Conservation (phyloP, 2,113 vertebrate genomes). For the Bujurquina vittata region DNA sequence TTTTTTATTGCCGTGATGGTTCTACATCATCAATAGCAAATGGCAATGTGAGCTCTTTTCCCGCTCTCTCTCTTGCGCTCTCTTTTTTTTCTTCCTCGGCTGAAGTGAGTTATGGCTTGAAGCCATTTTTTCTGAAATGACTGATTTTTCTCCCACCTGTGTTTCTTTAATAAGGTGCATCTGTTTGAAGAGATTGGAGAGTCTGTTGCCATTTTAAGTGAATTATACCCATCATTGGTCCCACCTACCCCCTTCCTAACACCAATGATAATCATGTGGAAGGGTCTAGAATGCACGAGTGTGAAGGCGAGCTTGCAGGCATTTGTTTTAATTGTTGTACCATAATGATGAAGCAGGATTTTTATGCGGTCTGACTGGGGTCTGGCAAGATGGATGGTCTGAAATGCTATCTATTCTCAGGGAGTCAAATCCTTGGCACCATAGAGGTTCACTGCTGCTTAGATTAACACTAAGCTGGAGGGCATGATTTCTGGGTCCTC, state of each 20-base stretch:
- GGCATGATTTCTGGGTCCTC: slow-evolving; percentile 36
- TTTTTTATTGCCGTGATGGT: slow-evolving; percentile 23
- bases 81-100: neutral
- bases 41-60: neutral
- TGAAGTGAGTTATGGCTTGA: slow-evolving; percentile 13
- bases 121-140: slow-evolving; percentile 30
- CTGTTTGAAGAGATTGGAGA: slow-evolving; percentile 38
- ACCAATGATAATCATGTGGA: slow-evolving; percentile 61
- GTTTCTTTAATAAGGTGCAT: slow-evolving; percentile 60
- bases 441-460: slow-evolving; percentile 57
- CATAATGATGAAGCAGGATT: slow-evolving; percentile 75
- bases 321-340: slow-evolving; percentile 78
- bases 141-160: slow-evolving; percentile 52
- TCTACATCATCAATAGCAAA: slow-evolving; percentile 31
- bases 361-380: slow-evolving; percentile 75
- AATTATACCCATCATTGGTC: slow-evolving; percentile 73
- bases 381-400: slow-evolving; percentile 76
- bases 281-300: slow-evolving; percentile 58
- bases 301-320: slow-evolving; percentile 55
- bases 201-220: slow-evolving; percentile 62
- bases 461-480: slow-evolving; percentile 62
- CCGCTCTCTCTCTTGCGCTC: neutral
- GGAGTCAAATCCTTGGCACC: slow-evolving; percentile 61
- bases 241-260: slow-evolving; percentile 33
- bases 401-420: slow-evolving; percentile 64